Conservation (phyloP, 2,113 vertebrate species). For the Platichthys stellatus region DNA sequence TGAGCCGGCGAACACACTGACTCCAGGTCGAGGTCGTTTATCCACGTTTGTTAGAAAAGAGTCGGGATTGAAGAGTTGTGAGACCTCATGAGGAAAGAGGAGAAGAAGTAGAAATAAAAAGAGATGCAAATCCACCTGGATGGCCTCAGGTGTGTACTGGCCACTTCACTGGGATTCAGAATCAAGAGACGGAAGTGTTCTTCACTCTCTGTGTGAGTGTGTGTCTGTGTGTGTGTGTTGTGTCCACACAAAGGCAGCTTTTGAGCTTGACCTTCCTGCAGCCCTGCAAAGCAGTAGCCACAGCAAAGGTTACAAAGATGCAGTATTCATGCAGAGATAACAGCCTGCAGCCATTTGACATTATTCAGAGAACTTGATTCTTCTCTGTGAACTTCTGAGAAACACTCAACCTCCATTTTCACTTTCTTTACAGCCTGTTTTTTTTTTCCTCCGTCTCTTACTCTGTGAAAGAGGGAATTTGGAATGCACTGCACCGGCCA, state of each 20-base stretch:
- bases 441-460: background rate
- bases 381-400: constrained; percentile 17
- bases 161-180: background rate
- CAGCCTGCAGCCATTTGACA: constrained; percentile 39
- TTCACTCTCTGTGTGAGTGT: background rate
- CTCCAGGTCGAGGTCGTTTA: background rate
- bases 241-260: constrained; percentile 5
- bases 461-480: constrained; percentile 42
- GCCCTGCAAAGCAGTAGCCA: constrained; percentile 6
- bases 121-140: background rate
- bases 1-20: background rate
- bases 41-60: background rate
- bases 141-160: background rate
- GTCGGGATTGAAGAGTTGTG: background rate
- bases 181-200: too few relatives aligned
- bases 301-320: constrained; percentile 49
- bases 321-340: constrained; percentile 46
- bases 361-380: constrained; percentile 35
- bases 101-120: background rate
- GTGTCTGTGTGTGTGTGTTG: background rate
- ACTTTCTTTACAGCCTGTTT: constrained; percentile 1
- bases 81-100: background rate
- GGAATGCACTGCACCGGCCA: constrained; percentile 36
- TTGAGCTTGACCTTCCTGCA: constrained; percentile 29
- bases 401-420: constrained; percentile 25